Evolutionary conservation across 2,113 vertebrate genomes (phyloP).

Genomic region (Chinchilla lanigera): DNA sequence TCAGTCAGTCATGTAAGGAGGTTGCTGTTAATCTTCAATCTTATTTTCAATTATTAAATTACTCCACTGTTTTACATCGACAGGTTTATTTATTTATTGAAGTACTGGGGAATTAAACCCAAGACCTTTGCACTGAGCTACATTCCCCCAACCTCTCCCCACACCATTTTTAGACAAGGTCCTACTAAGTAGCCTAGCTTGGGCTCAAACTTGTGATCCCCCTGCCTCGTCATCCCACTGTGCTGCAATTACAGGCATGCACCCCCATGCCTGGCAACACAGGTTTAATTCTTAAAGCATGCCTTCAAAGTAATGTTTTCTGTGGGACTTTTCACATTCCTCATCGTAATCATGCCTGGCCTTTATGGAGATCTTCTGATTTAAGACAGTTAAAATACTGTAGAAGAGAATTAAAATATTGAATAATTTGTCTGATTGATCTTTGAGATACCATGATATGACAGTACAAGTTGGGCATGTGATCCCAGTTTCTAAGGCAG

Average conservation of each 20-base stretch:
- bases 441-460: not conserved
- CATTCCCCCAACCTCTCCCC: not conserved
- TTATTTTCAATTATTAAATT: not conserved
- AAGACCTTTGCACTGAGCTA: not conserved
- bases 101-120: not conserved
- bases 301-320: not conserved
- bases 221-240: not conserved
- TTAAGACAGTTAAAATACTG: not conserved
- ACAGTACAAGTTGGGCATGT: not conserved
- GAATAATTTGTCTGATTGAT: not conserved
- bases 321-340: not conserved
- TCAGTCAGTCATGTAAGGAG: not conserved
- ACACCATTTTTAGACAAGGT: not conserved
- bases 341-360: not conserved
- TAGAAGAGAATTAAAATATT: not conserved
- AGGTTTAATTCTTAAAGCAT: not conserved
- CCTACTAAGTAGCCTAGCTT: not conserved
- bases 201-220: not conserved
- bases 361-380: not conserved
- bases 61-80: not conserved
- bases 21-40: not conserved
- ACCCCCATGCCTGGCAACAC: not conserved
- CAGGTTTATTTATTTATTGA: not conserved
- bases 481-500: not conserved
- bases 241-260: not conserved